These are phyloP conservation scores for Itoplectis maculator DNA, from an alignment of 2,888 invertebrate genomes.

Conservation along the genomic window DNA sequence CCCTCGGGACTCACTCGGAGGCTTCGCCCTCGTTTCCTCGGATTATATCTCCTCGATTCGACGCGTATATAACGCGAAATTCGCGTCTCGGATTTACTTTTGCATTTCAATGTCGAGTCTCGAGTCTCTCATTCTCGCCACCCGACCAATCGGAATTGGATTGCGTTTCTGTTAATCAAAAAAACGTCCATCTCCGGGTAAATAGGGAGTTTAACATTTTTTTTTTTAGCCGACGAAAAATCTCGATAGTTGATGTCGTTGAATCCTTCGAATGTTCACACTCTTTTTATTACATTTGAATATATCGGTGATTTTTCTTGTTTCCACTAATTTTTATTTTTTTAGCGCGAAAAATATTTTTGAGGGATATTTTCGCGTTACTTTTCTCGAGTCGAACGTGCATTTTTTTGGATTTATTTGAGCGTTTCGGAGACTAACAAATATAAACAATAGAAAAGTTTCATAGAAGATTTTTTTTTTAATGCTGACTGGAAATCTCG, in stretches of 20 bases:
- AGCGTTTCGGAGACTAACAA: too few species aligned
- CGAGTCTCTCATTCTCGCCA: too few species aligned
- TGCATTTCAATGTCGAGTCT: background rate
- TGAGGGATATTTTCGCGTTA: too few species aligned
- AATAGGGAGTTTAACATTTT: background rate
- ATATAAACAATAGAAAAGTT: too few species aligned
- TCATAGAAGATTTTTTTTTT: background rate
- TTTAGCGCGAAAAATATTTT: too few species aligned
- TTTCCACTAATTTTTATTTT: too few species aligned
- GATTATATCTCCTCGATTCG: slow-evolving; percentile 30
- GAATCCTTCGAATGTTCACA: background rate
- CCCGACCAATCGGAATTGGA: background rate
- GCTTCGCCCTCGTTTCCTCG: slow-evolving; percentile 37
- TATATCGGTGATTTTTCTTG: too few species aligned
- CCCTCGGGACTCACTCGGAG: slow-evolving; percentile 35
- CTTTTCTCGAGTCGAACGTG: too few species aligned
- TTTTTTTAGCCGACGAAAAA: background rate
- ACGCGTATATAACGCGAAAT: slow-evolving; percentile 10
- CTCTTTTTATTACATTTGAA: background rate
- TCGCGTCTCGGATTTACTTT: slow-evolving; percentile 20
- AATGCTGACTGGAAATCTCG: background rate
- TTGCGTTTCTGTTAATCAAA: background rate
- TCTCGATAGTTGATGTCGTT: background rate
- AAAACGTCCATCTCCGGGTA: background rate
- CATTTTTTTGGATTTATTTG: too few species aligned